Evolutionary conservation across 2,113 vertebrate species (phyloP).

Genomic region (Alligator mississippiensis): DNA sequence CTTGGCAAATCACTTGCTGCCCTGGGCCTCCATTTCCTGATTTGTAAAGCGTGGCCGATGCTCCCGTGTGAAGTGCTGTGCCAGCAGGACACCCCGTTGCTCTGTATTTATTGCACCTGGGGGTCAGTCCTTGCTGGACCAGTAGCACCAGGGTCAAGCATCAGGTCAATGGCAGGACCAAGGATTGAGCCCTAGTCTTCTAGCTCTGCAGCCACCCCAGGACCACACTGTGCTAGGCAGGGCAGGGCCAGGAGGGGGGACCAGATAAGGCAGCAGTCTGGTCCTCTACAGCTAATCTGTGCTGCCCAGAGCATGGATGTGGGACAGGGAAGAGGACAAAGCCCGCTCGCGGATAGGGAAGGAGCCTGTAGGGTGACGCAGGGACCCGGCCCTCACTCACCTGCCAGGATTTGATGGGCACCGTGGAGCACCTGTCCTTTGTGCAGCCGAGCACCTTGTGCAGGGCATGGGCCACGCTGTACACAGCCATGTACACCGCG

Average conservation of each 20-base stretch:
- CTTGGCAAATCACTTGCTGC: no score
- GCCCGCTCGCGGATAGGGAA: no score
- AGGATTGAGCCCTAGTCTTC: neutral
- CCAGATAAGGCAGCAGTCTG: neutral
- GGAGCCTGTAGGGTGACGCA: no score
- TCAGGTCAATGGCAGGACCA: neutral
- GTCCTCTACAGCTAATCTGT: neutral
- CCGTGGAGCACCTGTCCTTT: neutral
- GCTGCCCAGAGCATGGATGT: neutral
- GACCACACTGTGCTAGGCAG: neutral
- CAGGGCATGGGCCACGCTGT: conserved; percentile 85
- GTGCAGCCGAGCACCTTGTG: conserved; percentile 80
- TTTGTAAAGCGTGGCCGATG: no score
- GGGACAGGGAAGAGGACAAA: neutral
- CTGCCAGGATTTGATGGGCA: conserved; percentile 12
- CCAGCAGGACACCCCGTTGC: no score
- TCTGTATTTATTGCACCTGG: no score
- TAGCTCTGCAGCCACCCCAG: neutral
- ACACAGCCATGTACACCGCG: conserved; percentile 80
- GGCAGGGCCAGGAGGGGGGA: fast-evolving
- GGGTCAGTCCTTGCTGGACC: no score
- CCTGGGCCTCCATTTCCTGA: no score
- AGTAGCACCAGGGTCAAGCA: neutral
- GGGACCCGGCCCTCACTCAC: neutral
- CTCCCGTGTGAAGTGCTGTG: no score